Base-by-base conservation (phyloP, 30 jellyfish, hydroid and myxozoan species). In the Clytia hemisphaerica region DNA sequence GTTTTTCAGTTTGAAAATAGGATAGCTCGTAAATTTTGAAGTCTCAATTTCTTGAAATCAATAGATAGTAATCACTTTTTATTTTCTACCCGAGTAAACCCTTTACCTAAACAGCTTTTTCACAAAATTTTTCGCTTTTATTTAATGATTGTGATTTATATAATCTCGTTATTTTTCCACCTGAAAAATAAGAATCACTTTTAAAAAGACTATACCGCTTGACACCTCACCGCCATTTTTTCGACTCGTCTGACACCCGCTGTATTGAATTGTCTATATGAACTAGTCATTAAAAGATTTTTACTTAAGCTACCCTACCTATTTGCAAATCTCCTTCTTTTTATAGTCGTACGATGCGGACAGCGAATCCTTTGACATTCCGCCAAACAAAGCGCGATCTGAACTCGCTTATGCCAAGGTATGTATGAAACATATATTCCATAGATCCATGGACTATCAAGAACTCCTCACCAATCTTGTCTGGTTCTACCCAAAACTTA, bases 341-440 rank as follows among this genome's bases (percentile, higher is more conserved):
- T 44, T 64, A 12, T 38, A 86, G 96, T 79, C 92, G 29, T 86
- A 86, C 68, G 83, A 86, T 61, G 79, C 87, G 45, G 92, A 77
- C 1, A 78, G 73, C 1, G 44, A 72, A 37, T 80, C 78, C 47
- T 78, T 86, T 33, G 93, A 86, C 46, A 73, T 71, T 30, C 65
- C 84, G 4, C 96, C 96, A 1, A 54, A 48, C 65, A 69, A 44
- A 24, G 93, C 96, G 4, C 35, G 71, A 47, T 6, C 19, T 38
- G 62, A 54, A 35, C 66, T 58, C 61, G 28, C 75, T 33, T 31
- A 37, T 3, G 75, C 62, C 10, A 61, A 61, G 61, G 75, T 30
- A 37, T 7, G 53, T 40, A 40, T 7, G n/a, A n/a, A n/a, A n/a
- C n/a, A n/a, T n/a, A n/a, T n/a, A n/a, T n/a, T n/a, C n/a, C n/a